Evolutionary conservation across 2,113 vertebrate species (phyloP), one percentile per base, ranked within the genome.

Genomic region (Morone chrysops): DNA sequence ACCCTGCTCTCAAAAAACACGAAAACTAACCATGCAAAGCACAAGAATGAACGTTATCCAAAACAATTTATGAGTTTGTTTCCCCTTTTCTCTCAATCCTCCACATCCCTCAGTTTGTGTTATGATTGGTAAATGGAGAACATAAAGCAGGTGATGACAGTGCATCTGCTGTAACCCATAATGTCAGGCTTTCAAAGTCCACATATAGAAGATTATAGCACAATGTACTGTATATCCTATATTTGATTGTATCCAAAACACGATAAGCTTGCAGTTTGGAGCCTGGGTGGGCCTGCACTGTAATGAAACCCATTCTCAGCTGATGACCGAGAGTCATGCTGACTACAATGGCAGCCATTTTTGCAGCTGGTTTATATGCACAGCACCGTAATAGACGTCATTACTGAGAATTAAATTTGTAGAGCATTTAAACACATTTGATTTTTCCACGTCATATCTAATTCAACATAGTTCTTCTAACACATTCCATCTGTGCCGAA

Each of bases 251-350:
- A 78, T 76, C 11, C 62, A 51, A 57, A 78, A 41, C 65, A 63
- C 75, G 7, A 13, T 38, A 31, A 67, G 31, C 36, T 54, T 41
- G 51, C 59, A 68, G 51, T 56, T 50, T 69, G 8, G 45, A 70
- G 60, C 36, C 75, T 83, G 84, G 84, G 80, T 89, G 86, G 77
- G 54, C 82, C 4, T 13, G 12, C 45, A 40, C 22, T 0, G 13
- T 66, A 77, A 80, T 75, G 38, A 75, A 86, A 74, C 41, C 70
- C 41, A 70, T 79, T 70, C 69, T 70, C 61, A 38, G 36, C 51
- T 70, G 47, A 81, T 73, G 50, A 8, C 70, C 48, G 57, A 72
- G 73, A 65, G 17, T 50, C 76, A 57, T 13, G 66, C 62, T 47
- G 50, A 61, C 66, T 65, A 77, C 57, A 81, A 57, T 59, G 70